Evolutionary conservation across 2,113 vertebrate genomes (phyloP).

Genomic region (Clarias batrachus): DNA sequence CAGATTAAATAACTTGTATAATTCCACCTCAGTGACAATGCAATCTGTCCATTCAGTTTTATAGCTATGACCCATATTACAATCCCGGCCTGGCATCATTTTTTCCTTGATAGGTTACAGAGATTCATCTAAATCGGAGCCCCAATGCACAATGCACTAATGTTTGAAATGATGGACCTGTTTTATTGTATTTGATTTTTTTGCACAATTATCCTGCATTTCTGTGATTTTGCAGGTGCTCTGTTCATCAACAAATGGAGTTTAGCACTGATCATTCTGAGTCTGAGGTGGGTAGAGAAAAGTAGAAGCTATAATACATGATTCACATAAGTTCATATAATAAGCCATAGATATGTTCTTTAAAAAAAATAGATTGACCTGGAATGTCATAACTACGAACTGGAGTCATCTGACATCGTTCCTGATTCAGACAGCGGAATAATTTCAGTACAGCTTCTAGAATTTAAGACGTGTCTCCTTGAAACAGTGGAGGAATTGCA

Average conservation of each 20-base stretch:
- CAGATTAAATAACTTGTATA: slow-evolving; percentile 98
- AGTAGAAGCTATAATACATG: not conserved
- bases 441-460: slow-evolving; percentile 80
- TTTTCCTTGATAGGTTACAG: slow-evolving; percentile 79
- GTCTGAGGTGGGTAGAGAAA: slow-evolving; percentile 10
- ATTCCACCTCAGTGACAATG: slow-evolving; percentile 94
- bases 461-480: slow-evolving; percentile 85
- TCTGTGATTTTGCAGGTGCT: slow-evolving; percentile 14
- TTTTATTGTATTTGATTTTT: not conserved
- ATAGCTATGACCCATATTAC: slow-evolving; percentile 96
- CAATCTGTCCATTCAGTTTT: slow-evolving; percentile 94
- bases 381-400: slow-evolving; percentile 39
- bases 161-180: slow-evolving; percentile 8
- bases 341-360: not conserved
- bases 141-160: not conserved
- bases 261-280: not conserved
- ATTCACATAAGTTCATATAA: not conserved
- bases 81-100: slow-evolving; percentile 84
- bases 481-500: slow-evolving; percentile 87
- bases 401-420: slow-evolving; percentile 30
- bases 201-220: not conserved
- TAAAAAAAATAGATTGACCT: slow-evolving; percentile 21
- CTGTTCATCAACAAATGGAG: slow-evolving; percentile 24
- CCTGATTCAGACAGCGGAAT: slow-evolving; percentile 72
- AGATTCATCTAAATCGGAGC: slow-evolving; percentile 64